Conservation (phyloP, 2,888 invertebrate genomes). For the Ariolimax columbianus region DNA sequence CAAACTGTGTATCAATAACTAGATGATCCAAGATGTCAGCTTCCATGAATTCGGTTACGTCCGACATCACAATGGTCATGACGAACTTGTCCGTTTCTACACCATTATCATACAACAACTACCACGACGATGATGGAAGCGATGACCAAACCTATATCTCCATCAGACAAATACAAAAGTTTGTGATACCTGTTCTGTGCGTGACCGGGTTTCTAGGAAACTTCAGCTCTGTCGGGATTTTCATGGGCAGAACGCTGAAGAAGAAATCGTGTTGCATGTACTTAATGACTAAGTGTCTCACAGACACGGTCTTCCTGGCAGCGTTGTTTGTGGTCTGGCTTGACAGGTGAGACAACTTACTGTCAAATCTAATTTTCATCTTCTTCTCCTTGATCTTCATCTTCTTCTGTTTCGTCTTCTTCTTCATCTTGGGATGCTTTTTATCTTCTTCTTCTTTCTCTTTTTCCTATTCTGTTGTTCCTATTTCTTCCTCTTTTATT, state of each 20-base stretch:
- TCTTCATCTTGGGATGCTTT: too few relatives aligned
- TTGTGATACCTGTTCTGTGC: constrained; percentile 26
- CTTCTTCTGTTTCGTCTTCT: too few relatives aligned
- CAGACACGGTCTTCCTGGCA: constrained; percentile 28
- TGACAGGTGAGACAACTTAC: constrained; percentile 16
- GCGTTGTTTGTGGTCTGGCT: constrained; percentile 35
- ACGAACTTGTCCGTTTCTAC: neutral
- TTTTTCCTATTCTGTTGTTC: too few relatives aligned
- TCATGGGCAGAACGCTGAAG: constrained; percentile 15
- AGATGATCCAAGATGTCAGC: too few relatives aligned
- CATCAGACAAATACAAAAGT: constrained; percentile 14
- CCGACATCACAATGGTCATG: neutral
- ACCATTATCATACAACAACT: neutral
- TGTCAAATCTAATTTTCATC: too few relatives aligned
- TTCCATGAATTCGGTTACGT: neutral
- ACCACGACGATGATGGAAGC: neutral
- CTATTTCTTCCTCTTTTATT: too few relatives aligned
- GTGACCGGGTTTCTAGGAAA: constrained; percentile 11
- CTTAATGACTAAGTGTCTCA: constrained; percentile 27
- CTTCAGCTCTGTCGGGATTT: constrained; percentile 26
- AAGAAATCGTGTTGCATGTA: constrained; percentile 41
- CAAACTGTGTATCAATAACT: too few relatives aligned
- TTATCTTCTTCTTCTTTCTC: too few relatives aligned
- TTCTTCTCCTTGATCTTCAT: too few relatives aligned
- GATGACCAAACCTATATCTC: neutral